Conservation (phyloP, 2,113 vertebrate species). For the Oenanthe melanoleuca region DNA sequence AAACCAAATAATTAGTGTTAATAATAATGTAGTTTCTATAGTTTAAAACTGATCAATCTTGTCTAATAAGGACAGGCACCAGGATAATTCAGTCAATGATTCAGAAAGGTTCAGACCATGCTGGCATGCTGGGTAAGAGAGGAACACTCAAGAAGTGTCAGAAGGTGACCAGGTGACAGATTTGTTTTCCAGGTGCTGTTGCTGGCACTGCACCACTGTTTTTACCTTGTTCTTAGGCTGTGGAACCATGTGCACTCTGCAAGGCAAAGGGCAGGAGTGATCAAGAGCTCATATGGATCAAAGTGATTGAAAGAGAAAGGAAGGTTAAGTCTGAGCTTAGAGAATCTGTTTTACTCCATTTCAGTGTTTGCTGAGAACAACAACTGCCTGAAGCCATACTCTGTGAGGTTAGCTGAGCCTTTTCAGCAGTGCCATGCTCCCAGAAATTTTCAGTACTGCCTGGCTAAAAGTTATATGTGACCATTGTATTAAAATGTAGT, state of each 20-base stretch:
- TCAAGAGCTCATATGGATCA: background rate
- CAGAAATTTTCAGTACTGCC: background rate
- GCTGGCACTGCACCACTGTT: background rate
- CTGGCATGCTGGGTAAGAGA: background rate
- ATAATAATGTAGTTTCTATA: background rate
- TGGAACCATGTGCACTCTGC: background rate
- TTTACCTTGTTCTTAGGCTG: background rate
- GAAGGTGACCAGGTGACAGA: background rate
- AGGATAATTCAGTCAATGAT: background rate
- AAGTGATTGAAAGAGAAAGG: background rate
- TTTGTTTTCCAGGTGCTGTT: background rate
- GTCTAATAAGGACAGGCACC: background rate
- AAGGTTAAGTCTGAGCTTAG: background rate
- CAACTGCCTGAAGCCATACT: background rate
- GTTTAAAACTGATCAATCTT: background rate
- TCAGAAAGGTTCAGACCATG: background rate
- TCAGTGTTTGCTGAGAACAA: background rate
- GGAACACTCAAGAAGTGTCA: background rate
- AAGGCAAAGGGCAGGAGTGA: background rate
- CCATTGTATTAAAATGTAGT: background rate
- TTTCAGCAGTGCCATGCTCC: background rate
- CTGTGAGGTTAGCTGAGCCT: background rate
- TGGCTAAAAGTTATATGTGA: background rate
- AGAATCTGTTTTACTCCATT: background rate
- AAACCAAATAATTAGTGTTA: background rate